Base-by-base conservation (phyloP, 2,888 invertebrate species). In the Trichopoda pennipes region DNA sequence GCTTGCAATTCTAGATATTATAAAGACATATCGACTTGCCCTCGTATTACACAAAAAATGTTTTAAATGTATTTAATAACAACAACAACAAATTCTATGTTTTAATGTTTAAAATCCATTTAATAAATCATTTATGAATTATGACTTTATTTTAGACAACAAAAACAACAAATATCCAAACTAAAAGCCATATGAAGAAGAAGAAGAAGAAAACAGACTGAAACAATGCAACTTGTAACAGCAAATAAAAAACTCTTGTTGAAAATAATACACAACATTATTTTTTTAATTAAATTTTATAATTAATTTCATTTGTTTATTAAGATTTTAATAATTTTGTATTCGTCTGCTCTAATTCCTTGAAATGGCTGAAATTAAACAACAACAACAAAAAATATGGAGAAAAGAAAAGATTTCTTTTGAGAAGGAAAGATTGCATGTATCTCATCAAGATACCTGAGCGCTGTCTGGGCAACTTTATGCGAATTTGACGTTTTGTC, bases 71-170 rank as follows among this genome's bases (percentile, higher is more conserved):
- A 28, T 28, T 28, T 28, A 12, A 14, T 38, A 38, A 38, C 6
- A 38, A 38, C 6, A 38, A 38, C 38, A 14, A 14, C 38, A 38
- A 38, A 47, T n/a, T n/a, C 12, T 56, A 17, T 69, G 68, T 32
- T 58, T 14, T 21, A 14, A 16, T 60, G 28, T 42, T 4, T 21
- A 60, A 42, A 83, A 70, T 42, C 49, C 84, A 86, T 86, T 87
- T 85, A 86, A 87, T 87, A 87, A 87, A 87, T 87, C 87, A 87
- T 87, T 87, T 86, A 85, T 87, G 86, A 87, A 87, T 86, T 87
- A 87, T 87, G 87, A 86, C 86, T 87, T 87, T 85, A 86, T 86
- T 87, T 78, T 53, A 19, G n/a, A 63, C 66, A 47, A 74, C 12
- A 32, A 32, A 23, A 72, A 28, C n/a, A n/a, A n/a, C n/a, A n/a